Percentiles rank a stretch among this genome's conserved stretches.
phyloP scores from a whole-genome alignment of 2,888 invertebrate species.

The Cylindroiulus punctatus region DNA sequence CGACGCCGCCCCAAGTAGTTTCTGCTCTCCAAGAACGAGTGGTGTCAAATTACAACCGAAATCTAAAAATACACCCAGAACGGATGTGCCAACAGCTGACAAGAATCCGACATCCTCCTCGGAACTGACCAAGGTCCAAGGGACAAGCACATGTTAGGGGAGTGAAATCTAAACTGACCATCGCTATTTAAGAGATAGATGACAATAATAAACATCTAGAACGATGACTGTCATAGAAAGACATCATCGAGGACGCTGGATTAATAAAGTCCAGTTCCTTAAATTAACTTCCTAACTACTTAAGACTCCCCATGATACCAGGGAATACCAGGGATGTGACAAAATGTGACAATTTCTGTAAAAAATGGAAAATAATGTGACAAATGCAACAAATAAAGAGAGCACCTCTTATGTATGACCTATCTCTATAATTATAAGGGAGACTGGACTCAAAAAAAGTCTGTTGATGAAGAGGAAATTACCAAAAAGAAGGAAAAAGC shows the following conservation, averaged over 20 bases:
- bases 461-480: too few relatives aligned
- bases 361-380: too few relatives aligned
- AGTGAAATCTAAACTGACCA: too few relatives aligned
- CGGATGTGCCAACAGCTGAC: slow-evolving; percentile 39
- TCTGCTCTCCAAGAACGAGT: slow-evolving; percentile 15
- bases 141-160: not conserved
- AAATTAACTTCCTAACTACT: too few relatives aligned
- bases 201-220: not conserved
- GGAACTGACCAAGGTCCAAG: not conserved
- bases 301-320: not conserved
- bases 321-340: too few relatives aligned
- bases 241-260: not conserved
- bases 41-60: slow-evolving; percentile 36
- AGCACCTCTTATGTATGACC: too few relatives aligned
- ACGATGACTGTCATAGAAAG: not conserved
- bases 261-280: not conserved
- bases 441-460: too few relatives aligned
- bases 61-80: slow-evolving; percentile 11
- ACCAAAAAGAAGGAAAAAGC: too few relatives aligned
- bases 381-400: too few relatives aligned
- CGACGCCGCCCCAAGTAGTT: slow-evolving; percentile 10
- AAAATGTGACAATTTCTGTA: too few relatives aligned
- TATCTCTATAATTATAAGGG: too few relatives aligned
- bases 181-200: not conserved
- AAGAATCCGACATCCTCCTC: not conserved